phyloP scores from a whole-genome alignment of 2,797 vertebrate genomes.

The Galagoides demidoff region DNA sequence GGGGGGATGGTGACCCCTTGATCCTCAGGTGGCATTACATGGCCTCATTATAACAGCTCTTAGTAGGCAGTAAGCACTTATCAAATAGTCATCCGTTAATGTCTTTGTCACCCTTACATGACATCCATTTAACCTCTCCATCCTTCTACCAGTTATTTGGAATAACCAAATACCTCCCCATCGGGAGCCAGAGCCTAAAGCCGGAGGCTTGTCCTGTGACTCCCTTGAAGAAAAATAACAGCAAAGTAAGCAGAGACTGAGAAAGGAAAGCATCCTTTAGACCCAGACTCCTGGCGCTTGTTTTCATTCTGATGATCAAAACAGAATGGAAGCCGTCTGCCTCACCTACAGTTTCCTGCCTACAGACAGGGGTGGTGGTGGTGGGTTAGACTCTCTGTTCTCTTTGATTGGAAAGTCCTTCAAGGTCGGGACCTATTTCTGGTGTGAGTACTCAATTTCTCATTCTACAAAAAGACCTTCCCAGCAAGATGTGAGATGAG shows the following conservation, averaged over 20 bases:
- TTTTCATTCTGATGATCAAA: not conserved
- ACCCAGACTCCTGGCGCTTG: not conserved
- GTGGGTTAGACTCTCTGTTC: not conserved
- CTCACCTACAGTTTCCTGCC: not conserved
- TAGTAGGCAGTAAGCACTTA: too few species aligned
- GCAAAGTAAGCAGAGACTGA: not conserved
- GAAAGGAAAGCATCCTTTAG: not conserved
- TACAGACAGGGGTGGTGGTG: fast-evolving
- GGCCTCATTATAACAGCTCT: not conserved
- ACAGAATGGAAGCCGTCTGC: not conserved
- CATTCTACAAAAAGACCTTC: not conserved
- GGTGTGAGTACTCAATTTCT: not conserved
- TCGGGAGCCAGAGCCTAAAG: not conserved
- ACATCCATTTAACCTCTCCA: not conserved
- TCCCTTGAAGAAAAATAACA: not conserved
- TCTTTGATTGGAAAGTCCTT: not conserved
- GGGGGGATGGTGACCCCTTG: not conserved
- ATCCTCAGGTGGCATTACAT: not conserved
- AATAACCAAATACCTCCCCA: not conserved
- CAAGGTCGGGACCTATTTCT: not conserved
- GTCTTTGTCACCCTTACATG: not conserved
- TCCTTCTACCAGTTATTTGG: not conserved
- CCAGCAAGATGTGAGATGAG: constrained; percentile 34
- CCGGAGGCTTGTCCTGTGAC: not conserved
- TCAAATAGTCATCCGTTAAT: not conserved